Conservation (phyloP, 2,113 vertebrate genomes). For the Mirounga angustirostris region DNA sequence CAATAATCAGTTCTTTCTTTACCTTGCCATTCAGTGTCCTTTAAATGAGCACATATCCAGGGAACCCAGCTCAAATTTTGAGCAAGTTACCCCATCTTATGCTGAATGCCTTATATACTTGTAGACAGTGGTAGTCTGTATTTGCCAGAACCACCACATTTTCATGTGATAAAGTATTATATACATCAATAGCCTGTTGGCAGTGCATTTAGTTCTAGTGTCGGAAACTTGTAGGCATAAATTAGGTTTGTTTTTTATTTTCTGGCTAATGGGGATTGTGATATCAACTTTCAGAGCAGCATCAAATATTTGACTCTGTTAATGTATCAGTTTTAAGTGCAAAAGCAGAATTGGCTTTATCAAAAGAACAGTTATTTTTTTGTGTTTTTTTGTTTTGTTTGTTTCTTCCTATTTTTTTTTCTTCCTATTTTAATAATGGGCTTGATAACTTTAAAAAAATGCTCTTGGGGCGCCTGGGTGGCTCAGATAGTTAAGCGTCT, state of each 20-base stretch:
- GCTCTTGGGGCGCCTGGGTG: neutral
- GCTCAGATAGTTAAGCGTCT: too few relatives aligned
- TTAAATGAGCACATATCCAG: neutral
- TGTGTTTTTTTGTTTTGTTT: neutral
- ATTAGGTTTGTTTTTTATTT: constrained; percentile 37
- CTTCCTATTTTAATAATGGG: constrained; percentile 40
- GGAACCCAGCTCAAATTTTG: neutral
- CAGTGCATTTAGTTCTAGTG: constrained; percentile 44
- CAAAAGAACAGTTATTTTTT: neutral
- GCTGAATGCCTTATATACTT: constrained; percentile 55
- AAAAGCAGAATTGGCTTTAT: constrained; percentile 35
- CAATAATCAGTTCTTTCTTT: neutral
- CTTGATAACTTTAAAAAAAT: constrained; percentile 1
- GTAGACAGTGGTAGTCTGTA: neutral
- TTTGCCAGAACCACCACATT: constrained; percentile 52
- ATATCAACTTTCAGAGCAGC: neutral
- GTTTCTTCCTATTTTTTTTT: constrained; percentile 14
- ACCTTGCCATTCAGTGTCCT: neutral
- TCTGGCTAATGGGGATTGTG: neutral
- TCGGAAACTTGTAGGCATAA: constrained; percentile 44
- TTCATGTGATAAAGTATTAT: constrained; percentile 48
- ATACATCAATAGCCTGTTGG: constrained; percentile 39
- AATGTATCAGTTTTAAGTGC: neutral
- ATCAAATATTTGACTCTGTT: neutral
- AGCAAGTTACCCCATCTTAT: neutral